A percentile compares a stretch with the other conserved stretches of the same genome.
These are phyloP conservation scores for Dione vanillae DNA, from an alignment of 2,888 invertebrate species.

Conservation along the genomic window DNA sequence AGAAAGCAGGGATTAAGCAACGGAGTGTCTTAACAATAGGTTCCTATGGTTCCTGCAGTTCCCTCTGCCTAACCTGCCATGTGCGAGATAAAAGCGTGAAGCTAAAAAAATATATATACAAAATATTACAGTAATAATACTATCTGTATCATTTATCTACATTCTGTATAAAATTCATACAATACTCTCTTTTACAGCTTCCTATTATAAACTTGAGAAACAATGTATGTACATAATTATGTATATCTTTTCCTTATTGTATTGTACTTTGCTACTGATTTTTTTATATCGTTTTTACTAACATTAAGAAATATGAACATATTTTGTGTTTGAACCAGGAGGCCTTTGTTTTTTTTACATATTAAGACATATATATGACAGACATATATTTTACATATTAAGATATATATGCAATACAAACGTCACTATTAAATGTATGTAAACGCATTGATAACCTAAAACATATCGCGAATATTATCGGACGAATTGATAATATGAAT, in stretches of 20 bases:
- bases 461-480: constrained; percentile 7
- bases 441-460: background rate
- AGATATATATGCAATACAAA: too few relatives aligned
- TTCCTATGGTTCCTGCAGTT: too few relatives aligned
- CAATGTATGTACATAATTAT: constrained; percentile 5
- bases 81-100: too few relatives aligned
- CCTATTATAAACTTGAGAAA: constrained; percentile 15
- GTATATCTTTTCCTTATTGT: constrained; percentile 1
- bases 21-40: too few relatives aligned
- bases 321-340: background rate
- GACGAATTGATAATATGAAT: constrained; percentile 8
- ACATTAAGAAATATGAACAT: background rate
- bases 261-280: background rate
- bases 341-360: background rate
- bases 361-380: too few relatives aligned
- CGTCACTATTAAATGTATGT: background rate
- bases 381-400: too few relatives aligned
- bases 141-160: constrained; percentile 12
- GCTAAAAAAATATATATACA: too few relatives aligned
- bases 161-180: constrained; percentile 1
- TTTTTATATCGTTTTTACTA: background rate
- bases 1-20: too few relatives aligned
- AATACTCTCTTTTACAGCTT: constrained; percentile 7
- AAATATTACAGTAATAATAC: background rate
- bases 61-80: too few relatives aligned